Percentiles rank a stretch among this genome's conserved stretches.
phyloP scores from a whole-genome alignment of 2,888 invertebrate genomes.

The Mamestra brassicae region DNA sequence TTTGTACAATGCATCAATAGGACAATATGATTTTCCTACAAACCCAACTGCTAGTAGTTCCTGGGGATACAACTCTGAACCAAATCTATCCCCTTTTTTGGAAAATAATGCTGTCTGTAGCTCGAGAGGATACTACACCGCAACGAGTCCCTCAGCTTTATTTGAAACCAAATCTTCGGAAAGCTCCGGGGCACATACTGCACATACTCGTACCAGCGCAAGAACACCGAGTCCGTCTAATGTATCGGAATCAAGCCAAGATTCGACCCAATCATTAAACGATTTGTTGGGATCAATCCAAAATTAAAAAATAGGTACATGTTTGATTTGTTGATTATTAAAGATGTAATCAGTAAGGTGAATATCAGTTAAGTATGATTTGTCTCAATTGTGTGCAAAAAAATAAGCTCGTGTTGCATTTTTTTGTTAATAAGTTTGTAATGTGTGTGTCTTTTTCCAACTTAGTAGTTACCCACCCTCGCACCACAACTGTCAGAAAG shows the following conservation, averaged over 20 bases:
- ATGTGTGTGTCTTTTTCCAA: too few species aligned
- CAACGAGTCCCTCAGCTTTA: slow-evolving; percentile 40
- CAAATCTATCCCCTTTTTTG: slow-evolving; percentile 39
- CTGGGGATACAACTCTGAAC: slow-evolving; percentile 49
- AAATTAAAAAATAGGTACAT: slow-evolving; percentile 19
- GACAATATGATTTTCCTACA: slow-evolving; percentile 53
- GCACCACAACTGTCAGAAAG: too few species aligned
- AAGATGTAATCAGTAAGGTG: slow-evolving; percentile 35
- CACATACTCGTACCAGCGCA: too few species aligned
- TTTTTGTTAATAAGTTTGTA: too few species aligned
- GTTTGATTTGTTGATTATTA: slow-evolving; percentile 26
- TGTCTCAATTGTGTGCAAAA: neutral
- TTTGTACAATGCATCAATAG: slow-evolving; percentile 7
- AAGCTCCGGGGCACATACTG: slow-evolving; percentile 31
- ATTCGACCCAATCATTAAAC: slow-evolving; percentile 61
- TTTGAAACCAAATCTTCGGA: slow-evolving; percentile 33
- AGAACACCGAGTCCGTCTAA: slow-evolving; percentile 33
- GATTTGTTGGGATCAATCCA: slow-evolving; percentile 50
- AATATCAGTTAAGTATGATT: slow-evolving; percentile 31
- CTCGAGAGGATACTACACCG: slow-evolving; percentile 63
- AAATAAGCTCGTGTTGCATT: too few species aligned
- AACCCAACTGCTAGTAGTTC: slow-evolving; percentile 58
- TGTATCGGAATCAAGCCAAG: slow-evolving; percentile 33
- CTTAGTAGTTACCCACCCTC: too few species aligned
- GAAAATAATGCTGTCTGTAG: slow-evolving; percentile 59